These are phyloP conservation scores for Propithecus coquereli DNA, from an alignment of 2,113 vertebrate species.

Conservation along the genomic window DNA sequence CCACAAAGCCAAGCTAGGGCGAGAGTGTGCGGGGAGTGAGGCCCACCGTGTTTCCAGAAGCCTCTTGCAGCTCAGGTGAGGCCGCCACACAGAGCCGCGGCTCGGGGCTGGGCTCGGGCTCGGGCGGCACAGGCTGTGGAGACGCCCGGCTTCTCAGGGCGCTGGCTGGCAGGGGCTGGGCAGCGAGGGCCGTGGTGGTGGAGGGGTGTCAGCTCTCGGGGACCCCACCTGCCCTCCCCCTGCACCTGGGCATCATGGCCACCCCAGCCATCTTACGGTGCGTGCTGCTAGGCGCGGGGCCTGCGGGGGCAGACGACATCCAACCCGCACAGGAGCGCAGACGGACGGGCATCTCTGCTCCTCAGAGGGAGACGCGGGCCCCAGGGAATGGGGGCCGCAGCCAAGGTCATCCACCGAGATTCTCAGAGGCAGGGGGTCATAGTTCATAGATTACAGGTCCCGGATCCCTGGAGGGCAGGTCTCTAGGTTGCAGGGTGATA, in stretches of 20 bases:
- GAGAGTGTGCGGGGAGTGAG: not conserved
- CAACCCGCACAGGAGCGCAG: too few species aligned
- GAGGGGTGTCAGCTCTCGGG: not conserved
- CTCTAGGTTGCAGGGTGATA: too few species aligned
- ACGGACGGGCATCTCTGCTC: not conserved
- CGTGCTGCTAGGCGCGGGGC: too few species aligned
- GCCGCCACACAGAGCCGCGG: not conserved
- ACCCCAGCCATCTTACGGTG: not conserved
- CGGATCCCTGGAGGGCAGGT: not conserved
- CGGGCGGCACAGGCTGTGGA: not conserved
- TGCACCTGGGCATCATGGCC: not conserved
- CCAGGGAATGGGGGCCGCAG: too few species aligned
- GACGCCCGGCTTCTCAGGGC: not conserved
- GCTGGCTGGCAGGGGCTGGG: not conserved
- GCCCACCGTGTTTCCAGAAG: not conserved
- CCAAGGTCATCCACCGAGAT: not conserved
- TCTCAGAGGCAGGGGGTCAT: accelerated
- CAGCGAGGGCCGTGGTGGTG: too few species aligned
- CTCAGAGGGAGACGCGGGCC: not conserved
- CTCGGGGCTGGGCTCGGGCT: not conserved
- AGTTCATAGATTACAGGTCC: not conserved
- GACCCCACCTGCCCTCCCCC: not conserved
- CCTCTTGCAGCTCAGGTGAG: too few species aligned
- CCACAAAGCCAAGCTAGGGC: not conserved
- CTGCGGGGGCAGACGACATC: too few species aligned